These are phyloP conservation scores for Amorpha juglandis DNA, from an alignment of 2,888 invertebrate species.

Conservation along the genomic window DNA sequence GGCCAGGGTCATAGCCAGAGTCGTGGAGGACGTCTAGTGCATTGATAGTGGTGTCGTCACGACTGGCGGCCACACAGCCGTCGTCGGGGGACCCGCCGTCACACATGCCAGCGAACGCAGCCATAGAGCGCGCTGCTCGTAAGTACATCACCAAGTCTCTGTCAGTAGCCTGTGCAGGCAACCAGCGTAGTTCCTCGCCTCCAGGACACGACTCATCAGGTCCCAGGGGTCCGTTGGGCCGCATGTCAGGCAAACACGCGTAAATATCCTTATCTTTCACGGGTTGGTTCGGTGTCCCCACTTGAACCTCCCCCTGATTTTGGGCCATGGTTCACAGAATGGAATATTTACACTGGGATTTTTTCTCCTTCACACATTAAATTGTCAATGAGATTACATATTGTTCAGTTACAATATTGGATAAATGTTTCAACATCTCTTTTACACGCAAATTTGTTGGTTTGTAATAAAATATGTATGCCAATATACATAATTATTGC, in stretches of 20 bases:
- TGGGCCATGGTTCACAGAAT: slow-evolving; percentile 78
- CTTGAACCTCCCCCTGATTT: slow-evolving; percentile 83
- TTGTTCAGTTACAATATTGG: slow-evolving; percentile 54
- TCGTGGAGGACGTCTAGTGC: slow-evolving; percentile 98
- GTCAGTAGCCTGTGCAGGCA: slow-evolving; percentile 96
- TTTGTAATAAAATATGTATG: slow-evolving; percentile 77
- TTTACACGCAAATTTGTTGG: slow-evolving; percentile 67
- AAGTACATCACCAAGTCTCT: slow-evolving; percentile 98
- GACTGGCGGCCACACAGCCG: slow-evolving; percentile 97
- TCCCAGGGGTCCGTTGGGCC: slow-evolving; percentile 76
- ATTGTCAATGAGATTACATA: slow-evolving; percentile 64
- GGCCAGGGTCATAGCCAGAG: slow-evolving; percentile 97
- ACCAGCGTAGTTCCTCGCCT: slow-evolving; percentile 96
- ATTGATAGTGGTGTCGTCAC: slow-evolving; percentile 98
- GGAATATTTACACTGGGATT: slow-evolving; percentile 70
- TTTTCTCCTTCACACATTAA: slow-evolving; percentile 66
- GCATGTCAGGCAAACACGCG: slow-evolving; percentile 84
- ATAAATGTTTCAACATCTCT: slow-evolving; percentile 48
- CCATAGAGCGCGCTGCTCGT: slow-evolving; percentile 98
- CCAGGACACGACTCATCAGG: slow-evolving; percentile 78
- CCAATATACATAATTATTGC: slow-evolving; percentile 84
- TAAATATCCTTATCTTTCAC: slow-evolving; percentile 82
- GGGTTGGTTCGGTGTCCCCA: slow-evolving; percentile 80
- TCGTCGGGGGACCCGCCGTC: slow-evolving; percentile 98
- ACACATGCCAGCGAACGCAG: slow-evolving; percentile 99